Percentiles rank a stretch among this genome's conserved stretches.
These are phyloP conservation scores for Hetaerina titia DNA, from an alignment of 2,888 invertebrate species.

Conservation along the genomic window DNA sequence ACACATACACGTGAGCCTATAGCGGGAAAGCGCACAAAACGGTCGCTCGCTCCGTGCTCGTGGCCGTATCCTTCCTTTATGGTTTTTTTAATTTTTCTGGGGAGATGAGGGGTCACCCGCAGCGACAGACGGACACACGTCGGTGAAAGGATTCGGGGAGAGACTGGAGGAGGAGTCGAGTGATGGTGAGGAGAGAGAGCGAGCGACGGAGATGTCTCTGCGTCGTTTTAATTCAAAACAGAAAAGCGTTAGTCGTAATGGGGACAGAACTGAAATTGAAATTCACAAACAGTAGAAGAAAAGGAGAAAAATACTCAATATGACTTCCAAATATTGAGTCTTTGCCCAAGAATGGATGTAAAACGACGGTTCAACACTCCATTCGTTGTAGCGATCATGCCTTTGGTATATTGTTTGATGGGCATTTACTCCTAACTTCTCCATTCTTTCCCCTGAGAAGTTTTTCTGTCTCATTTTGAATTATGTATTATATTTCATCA, in stretches of 20 bases:
- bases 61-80: background rate
- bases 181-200: background rate
- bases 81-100: background rate
- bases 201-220: background rate
- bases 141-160: background rate
- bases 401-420: no score
- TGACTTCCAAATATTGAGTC: background rate
- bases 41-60: background rate
- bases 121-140: slow-evolving; percentile 4
- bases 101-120: background rate
- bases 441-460: background rate
- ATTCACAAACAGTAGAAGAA: background rate
- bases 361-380: no score
- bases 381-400: no score
- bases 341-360: background rate
- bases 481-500: no score
- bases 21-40: background rate
- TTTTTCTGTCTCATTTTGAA: background rate
- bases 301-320: background rate
- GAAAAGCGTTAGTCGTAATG: background rate
- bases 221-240: background rate
- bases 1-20: background rate
- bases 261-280: background rate
- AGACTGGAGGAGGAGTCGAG: background rate
- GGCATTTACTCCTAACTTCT: no score